Evolutionary conservation across 2,888 invertebrate genomes (phyloP), one percentile per base, ranked within the genome.

Genomic region (Lepidocyrtinus sp.): DNA sequence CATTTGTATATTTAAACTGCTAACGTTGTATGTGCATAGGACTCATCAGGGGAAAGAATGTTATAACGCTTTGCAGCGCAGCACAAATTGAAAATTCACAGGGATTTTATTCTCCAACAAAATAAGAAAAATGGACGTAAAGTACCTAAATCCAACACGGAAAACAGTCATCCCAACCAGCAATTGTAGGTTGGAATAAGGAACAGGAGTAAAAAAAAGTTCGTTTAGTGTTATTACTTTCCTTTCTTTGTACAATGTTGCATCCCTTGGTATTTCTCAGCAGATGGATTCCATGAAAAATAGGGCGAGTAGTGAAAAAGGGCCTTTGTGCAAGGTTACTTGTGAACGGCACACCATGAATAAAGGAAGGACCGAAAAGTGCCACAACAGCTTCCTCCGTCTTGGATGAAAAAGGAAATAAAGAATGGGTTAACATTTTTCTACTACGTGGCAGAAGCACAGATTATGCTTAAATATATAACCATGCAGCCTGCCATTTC

Each of bases 401-500:
- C n/a, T 55, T 55, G 55, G 55, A 55, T 55, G 55, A 55, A 55
- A 55, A 55, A 55, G 55, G 55, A 55, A 55, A 55, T 55, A 55
- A 55, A 55, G 55, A 55, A 55, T 55, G 55, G 55, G 55, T 55
- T 55, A 55, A n/a, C 55, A 55, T 55, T 55, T 55, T 36, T 55
- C 9, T 55, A 55, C 55, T 9, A 17, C 55, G 12, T 55, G n/a
- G 55, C 55, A n/a, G 55, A 55, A 55, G 55, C 55, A 55, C 55
- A 55, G 55, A 55, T 55, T 55, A 55, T 55, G 55, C 55, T 55
- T 9, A 55, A 55, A 55, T 55, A 3, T 55, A 55, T 55, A 55
- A 55, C 55, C 55, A 55, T 55, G 17, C 55, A 55, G 55, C 55
- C 22, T 63, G 50, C 64, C 50, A 73, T 73, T 73, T 73, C 72